Evolutionary conservation across 2,113 vertebrate genomes (phyloP), one percentile per base, ranked within the genome.

Genomic region (Plecturocebus donacophilus): DNA sequence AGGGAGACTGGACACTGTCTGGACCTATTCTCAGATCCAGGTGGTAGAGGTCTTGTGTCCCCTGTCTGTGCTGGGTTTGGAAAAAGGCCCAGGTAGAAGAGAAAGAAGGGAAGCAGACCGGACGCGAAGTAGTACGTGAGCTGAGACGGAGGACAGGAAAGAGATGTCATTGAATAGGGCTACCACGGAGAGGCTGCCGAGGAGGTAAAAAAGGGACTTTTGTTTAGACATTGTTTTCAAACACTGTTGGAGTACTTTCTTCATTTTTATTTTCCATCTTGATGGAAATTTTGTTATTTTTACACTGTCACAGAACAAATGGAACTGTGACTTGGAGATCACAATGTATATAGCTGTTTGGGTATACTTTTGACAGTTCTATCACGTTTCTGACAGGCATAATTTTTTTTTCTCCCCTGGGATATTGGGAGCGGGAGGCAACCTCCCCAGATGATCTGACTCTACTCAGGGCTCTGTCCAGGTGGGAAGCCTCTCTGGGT

Each of bases 251-350:
- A 93, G 86, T 68, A 54, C 40, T 91, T 96, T 95, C 79, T 96
- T 91, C 16, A 0, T 96, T 90, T 97, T 94, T 91, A 85, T 97
- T 97, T 97, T 96, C 95, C 54, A 75, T 95, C 89, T 94, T 56
- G 89, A 97, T 97, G 95, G 91, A 93, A 95, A 97, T 95, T 95
- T 94, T 96, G 85, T 96, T 97, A 97, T 97, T 98, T 98, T 97
- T 96, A 94, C 61, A 64, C 77, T 90, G 79, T 90, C 96, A 95
- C 54, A 64, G 93, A 96, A 97, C 93, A 95, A 97, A 96, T 94
- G 88, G 84, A 97, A 80, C 90, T 96, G 84, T 91, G 94, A 97
- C 96, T 94, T 96, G 71, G 90, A 80, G 94, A 96, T 94, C 80
- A 87, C 92, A 68, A 80, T 80, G 93, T 95, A 89, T 92, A 70